phyloP scores from a whole-genome alignment of 2,113 vertebrate genomes.

The Alces alces region DNA sequence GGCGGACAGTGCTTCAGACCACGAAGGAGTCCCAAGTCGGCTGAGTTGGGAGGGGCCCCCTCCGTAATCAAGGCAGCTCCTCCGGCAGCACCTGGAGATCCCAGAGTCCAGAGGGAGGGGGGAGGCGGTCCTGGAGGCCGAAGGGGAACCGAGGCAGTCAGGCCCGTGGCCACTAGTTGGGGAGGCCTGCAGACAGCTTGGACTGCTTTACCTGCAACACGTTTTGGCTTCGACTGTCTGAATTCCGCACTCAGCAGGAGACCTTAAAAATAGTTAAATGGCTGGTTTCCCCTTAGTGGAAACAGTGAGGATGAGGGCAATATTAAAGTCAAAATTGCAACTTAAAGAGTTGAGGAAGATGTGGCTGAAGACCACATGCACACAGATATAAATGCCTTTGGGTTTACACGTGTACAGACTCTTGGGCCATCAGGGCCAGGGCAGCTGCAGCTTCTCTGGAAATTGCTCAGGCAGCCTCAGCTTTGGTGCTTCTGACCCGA shows the following conservation, averaged over 20 bases:
- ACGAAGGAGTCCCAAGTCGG: background rate
- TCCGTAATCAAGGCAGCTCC: background rate
- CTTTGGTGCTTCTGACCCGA: background rate
- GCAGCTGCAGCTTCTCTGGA: background rate
- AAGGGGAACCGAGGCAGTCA: background rate
- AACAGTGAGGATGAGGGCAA: background rate
- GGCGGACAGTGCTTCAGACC: background rate
- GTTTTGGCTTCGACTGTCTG: background rate
- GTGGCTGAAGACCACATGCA: background rate
- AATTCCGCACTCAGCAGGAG: background rate
- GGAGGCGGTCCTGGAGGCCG: background rate
- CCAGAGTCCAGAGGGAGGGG: background rate
- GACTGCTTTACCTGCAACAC: background rate
- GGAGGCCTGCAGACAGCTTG: background rate
- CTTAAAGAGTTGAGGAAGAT: background rate
- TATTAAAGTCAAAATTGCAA: background rate
- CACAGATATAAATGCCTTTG: background rate
- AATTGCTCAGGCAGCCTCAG: background rate
- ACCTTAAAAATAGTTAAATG: background rate
- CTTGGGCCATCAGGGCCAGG: background rate
- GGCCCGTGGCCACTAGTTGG: background rate
- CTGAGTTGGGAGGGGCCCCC: background rate
- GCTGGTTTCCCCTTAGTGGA: slow-evolving; percentile 26
- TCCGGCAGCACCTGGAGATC: background rate
- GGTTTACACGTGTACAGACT: background rate